Evolutionary conservation across 2,113 vertebrate genomes (phyloP).

Genomic region (Psittacus erithacus): DNA sequence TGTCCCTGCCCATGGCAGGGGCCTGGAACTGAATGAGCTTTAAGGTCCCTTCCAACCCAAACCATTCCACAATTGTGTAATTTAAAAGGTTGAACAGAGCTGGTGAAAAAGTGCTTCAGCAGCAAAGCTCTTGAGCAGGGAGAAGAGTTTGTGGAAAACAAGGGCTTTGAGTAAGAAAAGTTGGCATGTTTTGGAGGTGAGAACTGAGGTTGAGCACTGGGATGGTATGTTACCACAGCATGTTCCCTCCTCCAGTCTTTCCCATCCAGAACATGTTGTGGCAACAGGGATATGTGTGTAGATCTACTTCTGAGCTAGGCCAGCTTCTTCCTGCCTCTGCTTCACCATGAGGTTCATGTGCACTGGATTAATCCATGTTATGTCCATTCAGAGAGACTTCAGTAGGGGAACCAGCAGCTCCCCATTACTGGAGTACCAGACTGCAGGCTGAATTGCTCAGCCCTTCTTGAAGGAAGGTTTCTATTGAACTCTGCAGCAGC

Average conservation of each 20-base stretch:
- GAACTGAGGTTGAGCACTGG: background rate
- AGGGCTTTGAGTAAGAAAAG: background rate
- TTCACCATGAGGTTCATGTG: background rate
- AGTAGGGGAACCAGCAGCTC: background rate
- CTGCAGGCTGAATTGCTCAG: background rate
- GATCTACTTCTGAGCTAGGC: background rate
- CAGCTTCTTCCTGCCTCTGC: background rate
- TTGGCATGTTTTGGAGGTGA: background rate
- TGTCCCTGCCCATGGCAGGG: background rate
- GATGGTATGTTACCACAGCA: background rate
- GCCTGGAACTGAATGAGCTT: background rate
- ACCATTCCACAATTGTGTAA: background rate
- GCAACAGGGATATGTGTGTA: background rate
- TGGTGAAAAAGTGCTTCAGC: background rate
- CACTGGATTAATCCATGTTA: background rate
- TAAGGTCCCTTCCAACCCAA: background rate
- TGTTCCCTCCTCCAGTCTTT: background rate
- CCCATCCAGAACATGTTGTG: background rate
- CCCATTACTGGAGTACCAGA: rapidly evolving
- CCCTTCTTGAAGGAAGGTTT: background rate
- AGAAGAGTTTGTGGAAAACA: background rate
- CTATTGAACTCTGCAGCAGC: background rate
- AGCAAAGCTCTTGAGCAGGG: background rate
- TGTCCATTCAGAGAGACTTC: background rate
- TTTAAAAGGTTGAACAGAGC: background rate